These are phyloP conservation scores for Pelusios castaneus DNA, from an alignment of 2,113 vertebrate genomes.

Conservation along the genomic window DNA sequence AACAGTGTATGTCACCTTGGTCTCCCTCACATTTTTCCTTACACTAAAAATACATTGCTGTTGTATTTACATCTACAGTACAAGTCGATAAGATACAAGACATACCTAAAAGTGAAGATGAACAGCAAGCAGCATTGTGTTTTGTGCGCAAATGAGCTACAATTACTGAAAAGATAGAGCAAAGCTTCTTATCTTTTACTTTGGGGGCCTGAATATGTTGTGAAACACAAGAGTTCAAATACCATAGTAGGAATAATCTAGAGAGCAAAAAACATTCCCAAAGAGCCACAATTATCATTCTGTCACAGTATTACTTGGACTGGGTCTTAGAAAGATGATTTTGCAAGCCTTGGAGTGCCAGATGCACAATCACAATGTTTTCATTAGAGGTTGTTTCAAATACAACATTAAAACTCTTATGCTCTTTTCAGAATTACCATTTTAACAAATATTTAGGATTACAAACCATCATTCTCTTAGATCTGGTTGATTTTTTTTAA, in stretches of 20 bases:
- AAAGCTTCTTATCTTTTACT: constrained; percentile 42
- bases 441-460: not conserved
- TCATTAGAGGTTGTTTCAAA: not conserved
- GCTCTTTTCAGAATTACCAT: not conserved
- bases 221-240: constrained; percentile 52
- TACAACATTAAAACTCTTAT: not conserved
- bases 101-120: not conserved
- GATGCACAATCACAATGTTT: not conserved
- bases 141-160: constrained; percentile 44
- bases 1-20: constrained; percentile 16
- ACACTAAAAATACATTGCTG: not conserved
- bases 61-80: constrained; percentile 20
- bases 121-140: constrained; percentile 8
- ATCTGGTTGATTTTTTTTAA: not conserved
- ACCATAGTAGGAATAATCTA: constrained; percentile 48
- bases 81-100: constrained; percentile 12
- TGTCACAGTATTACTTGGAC: constrained; percentile 67
- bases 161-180: constrained; percentile 55
- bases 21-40: constrained; percentile 59
- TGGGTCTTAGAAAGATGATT: constrained; percentile 35
- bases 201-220: constrained; percentile 11
- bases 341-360: constrained; percentile 3
- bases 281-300: constrained; percentile 10
- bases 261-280: constrained; percentile 48
- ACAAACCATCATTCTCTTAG: not conserved